phyloP scores from a whole-genome alignment of 2,113 vertebrate species.

The Elephas maximus region DNA sequence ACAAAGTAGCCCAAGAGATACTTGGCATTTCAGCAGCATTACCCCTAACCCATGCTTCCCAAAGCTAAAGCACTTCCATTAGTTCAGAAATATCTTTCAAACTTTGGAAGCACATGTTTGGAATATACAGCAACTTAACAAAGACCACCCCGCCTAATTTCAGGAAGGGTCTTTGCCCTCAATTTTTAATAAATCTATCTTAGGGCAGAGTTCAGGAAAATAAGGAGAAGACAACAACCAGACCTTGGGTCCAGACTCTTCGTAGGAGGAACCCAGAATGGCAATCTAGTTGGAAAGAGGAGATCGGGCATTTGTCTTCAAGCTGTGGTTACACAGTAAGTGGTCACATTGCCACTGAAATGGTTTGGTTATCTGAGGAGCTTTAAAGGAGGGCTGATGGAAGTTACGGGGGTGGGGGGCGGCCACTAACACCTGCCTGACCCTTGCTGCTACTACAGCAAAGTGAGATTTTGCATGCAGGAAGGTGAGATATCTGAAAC shows the following conservation, averaged over 20 bases:
- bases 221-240: neutral
- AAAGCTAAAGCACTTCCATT: neutral
- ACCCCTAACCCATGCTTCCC: neutral
- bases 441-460: neutral
- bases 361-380: neutral
- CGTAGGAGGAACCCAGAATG: neutral
- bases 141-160: neutral
- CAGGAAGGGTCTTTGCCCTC: neutral
- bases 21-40: neutral
- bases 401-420: neutral
- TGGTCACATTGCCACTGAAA: neutral
- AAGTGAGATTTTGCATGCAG: neutral
- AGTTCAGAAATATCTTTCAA: conserved; percentile 41
- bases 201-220: neutral
- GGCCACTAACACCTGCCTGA: neutral
- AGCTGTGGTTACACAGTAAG: neutral
- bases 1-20: neutral
- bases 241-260: neutral
- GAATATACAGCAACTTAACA: neutral
- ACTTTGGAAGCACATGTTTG: neutral
- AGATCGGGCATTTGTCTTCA: neutral
- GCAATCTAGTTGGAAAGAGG: neutral
- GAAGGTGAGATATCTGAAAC: neutral
- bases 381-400: neutral
- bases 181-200: conserved; percentile 29